Evolutionary conservation across 2,888 invertebrate species (phyloP).

Genomic region (Fragum whitleyi): DNA sequence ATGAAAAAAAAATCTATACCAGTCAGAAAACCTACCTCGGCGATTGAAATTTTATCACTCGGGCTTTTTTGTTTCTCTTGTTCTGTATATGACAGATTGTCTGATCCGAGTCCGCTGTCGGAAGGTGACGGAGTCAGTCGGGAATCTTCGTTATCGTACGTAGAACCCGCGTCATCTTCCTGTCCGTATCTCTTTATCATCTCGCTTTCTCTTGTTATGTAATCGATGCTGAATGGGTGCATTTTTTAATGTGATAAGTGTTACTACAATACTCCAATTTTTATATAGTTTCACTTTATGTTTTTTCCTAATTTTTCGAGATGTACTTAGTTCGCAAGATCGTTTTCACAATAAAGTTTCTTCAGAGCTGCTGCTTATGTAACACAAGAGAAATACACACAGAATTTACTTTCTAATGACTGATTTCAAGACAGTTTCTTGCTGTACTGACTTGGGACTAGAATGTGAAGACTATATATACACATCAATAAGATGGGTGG

Average conservation of each 20-base stretch:
- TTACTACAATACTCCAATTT: too few relatives aligned
- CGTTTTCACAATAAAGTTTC: too few relatives aligned
- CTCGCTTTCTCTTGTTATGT: conserved; percentile 40
- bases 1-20: too few relatives aligned
- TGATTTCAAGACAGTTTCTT: not conserved
- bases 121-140: conserved; percentile 51
- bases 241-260: too few relatives aligned
- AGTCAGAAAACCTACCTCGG: conserved; percentile 51
- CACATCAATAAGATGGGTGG: not conserved
- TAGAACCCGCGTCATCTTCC: not conserved
- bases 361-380: too few relatives aligned
- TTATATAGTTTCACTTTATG: not conserved
- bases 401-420: too few relatives aligned
- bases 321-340: too few relatives aligned
- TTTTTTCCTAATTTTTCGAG: not conserved
- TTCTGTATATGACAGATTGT: conserved; percentile 30
- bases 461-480: not conserved
- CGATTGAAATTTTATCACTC: conserved; percentile 10
- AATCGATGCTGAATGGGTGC: conserved; percentile 68
- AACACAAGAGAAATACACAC: too few relatives aligned
- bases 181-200: not conserved
- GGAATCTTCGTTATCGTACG: not conserved
- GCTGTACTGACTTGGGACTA: not conserved
- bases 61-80: not conserved
- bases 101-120: conserved; percentile 56